Conservation (phyloP, 2,888 invertebrate genomes). For the Drosophila merina region DNA sequence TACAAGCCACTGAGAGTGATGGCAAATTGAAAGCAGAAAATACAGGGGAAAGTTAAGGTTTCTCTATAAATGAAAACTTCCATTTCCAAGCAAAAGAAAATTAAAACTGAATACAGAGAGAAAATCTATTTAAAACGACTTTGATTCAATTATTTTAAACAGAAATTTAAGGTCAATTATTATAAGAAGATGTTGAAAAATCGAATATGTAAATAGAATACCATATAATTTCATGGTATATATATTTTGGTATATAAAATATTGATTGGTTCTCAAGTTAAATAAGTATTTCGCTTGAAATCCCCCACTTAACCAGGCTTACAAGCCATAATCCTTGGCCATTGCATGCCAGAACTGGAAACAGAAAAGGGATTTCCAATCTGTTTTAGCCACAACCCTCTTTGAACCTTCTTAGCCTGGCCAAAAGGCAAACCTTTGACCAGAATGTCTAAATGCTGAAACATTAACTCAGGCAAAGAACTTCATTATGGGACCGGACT, state of each 20-base stretch:
- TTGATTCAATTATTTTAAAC: not conserved
- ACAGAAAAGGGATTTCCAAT: constrained; percentile 30
- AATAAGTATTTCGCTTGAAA: constrained; percentile 3
- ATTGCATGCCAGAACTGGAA: constrained; percentile 17
- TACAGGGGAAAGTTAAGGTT: not conserved
- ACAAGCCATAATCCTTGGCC: constrained; percentile 18
- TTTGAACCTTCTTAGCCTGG: not conserved
- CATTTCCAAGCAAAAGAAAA: constrained; percentile 15
- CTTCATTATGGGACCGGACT: constrained; percentile 61
- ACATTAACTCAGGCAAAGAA: constrained; percentile 71
- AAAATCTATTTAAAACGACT: not conserved
- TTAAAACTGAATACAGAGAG: constrained; percentile 2
- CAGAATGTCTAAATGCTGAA: constrained; percentile 61
- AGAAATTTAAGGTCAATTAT: not conserved
- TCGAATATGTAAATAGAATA: too few species aligned
- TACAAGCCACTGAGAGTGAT: constrained; percentile 28
- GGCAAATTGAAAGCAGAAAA: constrained; percentile 23
- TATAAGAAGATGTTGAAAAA: too few species aligned
- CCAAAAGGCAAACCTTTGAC: constrained; percentile 27
- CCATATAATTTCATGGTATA: too few species aligned
- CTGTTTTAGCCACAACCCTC: constrained; percentile 6
- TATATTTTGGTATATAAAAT: not conserved
- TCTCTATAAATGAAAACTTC: constrained; percentile 34
- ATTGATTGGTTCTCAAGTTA: constrained; percentile 3
- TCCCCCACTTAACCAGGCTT: not conserved